A percentile compares a stretch with the other conserved stretches of the same genome.
Evolutionary conservation across 2,113 vertebrate species (phyloP).

Genomic region (Capricornis sumatraensis): DNA sequence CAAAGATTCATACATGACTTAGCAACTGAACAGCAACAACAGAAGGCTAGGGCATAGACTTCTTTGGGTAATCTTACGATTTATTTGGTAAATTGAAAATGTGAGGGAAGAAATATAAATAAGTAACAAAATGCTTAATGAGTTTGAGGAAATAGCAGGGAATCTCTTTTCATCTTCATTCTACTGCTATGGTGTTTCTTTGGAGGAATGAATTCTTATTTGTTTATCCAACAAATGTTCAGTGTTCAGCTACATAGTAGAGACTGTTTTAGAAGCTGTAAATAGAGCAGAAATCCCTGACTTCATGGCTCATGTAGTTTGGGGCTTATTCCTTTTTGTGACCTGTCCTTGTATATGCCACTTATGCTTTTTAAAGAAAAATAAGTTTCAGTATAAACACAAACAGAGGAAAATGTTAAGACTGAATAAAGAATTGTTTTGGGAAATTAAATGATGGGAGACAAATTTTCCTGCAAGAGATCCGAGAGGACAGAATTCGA

Average conservation of each 20-base stretch:
- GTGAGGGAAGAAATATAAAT: neutral
- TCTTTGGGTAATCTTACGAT: neutral
- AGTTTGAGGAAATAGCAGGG: neutral
- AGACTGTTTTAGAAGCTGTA: neutral
- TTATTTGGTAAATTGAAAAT: neutral
- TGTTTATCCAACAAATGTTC: neutral
- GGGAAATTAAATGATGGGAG: slow-evolving; percentile 32
- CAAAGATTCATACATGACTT: neutral
- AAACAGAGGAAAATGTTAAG: slow-evolving; percentile 7
- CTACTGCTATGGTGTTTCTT: neutral
- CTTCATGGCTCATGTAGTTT: neutral
- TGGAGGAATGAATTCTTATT: neutral
- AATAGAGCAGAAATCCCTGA: neutral
- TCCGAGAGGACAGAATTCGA: neutral
- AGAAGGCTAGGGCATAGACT: neutral
- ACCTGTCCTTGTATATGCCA: neutral
- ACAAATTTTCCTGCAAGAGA: neutral
- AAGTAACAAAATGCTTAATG: neutral
- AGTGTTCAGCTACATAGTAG: neutral
- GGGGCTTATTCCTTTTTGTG: neutral
- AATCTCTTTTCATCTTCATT: neutral
- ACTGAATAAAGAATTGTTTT: neutral
- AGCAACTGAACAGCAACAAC: neutral
- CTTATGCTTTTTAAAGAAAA: slow-evolving; percentile 1
- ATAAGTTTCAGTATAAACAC: slow-evolving; percentile 10